A percentile compares a stretch with the other conserved stretches of the same genome.
Conservation (phyloP, 2,797 vertebrate genomes). For the Decapterus maruadsi region DNA sequence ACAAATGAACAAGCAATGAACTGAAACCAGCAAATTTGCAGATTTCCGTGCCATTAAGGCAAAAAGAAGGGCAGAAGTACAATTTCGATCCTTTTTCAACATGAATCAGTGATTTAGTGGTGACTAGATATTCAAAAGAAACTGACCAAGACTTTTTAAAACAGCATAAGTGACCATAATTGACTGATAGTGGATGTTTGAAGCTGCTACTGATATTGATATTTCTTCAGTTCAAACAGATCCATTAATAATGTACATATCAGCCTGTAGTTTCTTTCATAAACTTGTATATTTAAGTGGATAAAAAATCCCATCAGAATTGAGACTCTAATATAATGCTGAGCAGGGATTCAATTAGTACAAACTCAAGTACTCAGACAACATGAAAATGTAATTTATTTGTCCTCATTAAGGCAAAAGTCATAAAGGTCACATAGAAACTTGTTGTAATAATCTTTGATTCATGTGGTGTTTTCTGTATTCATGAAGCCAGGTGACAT, state of each 20-base stretch:
- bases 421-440: no score
- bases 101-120: not conserved
- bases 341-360: no score
- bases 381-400: no score
- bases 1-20: not conserved
- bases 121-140: not conserved
- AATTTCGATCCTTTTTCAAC: not conserved
- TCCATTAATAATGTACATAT: not conserved
- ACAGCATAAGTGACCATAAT: not conserved
- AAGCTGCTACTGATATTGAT: not conserved
- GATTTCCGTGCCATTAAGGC: slow-evolving; percentile 1
- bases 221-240: not conserved
- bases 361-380: no score
- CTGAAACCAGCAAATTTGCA: not conserved
- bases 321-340: no score
- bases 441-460: no score
- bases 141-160: not conserved
- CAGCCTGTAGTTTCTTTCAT: not conserved
- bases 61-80: not conserved
- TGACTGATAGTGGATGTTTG: not conserved
- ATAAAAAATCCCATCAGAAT: no score
- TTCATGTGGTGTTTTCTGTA: no score
- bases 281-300: no score
- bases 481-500: not conserved
- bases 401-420: no score